phyloP scores from a whole-genome alignment of 53 echinoderm and acorn worm species.

The Stichopus horrens region DNA sequence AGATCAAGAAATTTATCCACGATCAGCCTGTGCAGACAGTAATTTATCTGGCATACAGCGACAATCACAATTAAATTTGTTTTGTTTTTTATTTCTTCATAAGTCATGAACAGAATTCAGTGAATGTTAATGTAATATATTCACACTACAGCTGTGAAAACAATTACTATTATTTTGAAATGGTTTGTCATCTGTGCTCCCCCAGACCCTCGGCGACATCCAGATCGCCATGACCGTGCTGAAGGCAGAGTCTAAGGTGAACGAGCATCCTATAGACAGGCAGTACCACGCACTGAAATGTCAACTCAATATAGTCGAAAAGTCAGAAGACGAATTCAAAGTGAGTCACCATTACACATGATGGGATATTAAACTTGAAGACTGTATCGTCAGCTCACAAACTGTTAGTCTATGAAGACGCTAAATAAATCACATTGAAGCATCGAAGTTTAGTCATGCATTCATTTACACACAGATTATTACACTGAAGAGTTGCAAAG shows the following conservation, averaged over 20 bases:
- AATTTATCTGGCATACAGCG: no score
- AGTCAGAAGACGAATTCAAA: constrained; percentile 67
- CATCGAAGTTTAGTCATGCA: background rate
- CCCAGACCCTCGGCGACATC: constrained; percentile 79
- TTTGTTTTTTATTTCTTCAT: no score
- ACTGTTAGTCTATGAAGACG: no score
- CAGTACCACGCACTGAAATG: constrained; percentile 92
- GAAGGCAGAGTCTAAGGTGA: constrained; percentile 48
- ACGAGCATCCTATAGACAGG: constrained; percentile 83
- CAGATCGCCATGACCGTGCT: constrained; percentile 91
- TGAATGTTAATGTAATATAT: background rate
- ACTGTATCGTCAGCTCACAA: no score
- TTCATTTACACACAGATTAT: background rate
- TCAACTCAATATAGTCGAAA: constrained; percentile 63
- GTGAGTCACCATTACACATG: constrained; percentile 40
- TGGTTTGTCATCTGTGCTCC: background rate
- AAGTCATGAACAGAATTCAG: no score
- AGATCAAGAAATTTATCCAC: no score
- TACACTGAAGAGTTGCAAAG: no score
- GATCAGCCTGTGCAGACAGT: no score
- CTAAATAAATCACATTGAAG: no score
- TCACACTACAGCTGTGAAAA: background rate
- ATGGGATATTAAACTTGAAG: background rate
- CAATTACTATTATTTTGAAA: background rate
- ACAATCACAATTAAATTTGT: no score